Base-by-base conservation (phyloP, 2,113 vertebrate genomes). In the Myotis yumanensis region DNA sequence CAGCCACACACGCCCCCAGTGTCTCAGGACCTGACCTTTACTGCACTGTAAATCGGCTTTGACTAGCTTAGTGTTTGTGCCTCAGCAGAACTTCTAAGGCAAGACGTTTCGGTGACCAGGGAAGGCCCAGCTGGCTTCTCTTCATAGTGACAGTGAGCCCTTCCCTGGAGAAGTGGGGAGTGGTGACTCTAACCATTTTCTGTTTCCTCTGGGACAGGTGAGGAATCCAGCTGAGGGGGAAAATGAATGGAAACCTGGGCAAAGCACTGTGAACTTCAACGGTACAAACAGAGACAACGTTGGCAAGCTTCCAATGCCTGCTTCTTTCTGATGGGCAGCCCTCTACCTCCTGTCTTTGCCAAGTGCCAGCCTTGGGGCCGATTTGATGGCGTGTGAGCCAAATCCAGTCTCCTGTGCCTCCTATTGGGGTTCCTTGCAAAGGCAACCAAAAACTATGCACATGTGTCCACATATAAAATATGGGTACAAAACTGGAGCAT, bases 381-480 rank as follows among this genome's bases (percentile, higher is more conserved):
- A 52, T 20, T 20, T 54, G 77, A 37, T 14, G 0, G 11, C 22
- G 2, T 15, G 14, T 37, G 54, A 59, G 51, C n/a, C 51, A 1
- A 7, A 5, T 6, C 3, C n/a, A 16, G 35, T 4, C 23, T 40
- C 77, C 77, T 57, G n/a, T 17, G 4, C 22, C n/a, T 37, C 35
- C 79, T 40, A 35, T 2, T 3, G 35, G 20, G 77, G 16, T 6
- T 40, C 54, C 52, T 18, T 3, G 23, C 54, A 9, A 6, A 28
- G 9, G 9, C 28, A 40, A 43, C 35, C 35, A 8, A 43, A 28
- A 11, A 25, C 52, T 28, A 17, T 0, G 1, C 9, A 3, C 20
- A 9, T 0, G 1, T 18, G 1, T 20, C 14, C 32, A 35, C 32
- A 0, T 20, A 1, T 25, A 2, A 32, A 12, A 7, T 1, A 11